phyloP scores from a whole-genome alignment of 23 tunicate species.

The Ciona savignyi region DNA sequence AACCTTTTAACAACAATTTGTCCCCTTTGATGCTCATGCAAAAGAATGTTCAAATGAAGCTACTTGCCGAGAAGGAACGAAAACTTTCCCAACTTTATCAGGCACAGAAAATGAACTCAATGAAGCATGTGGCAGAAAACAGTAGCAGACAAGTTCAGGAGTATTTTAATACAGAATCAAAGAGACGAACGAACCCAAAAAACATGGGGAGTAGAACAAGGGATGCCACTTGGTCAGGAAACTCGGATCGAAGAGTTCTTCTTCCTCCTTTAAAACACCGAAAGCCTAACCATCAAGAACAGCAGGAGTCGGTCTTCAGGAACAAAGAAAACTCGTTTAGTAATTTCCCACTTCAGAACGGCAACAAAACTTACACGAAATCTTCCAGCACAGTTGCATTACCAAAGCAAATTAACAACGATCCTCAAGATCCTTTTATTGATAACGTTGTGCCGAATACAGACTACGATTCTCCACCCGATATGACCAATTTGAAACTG shows the following conservation, averaged over 20 bases:
- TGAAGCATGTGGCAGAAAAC: conserved; percentile 37
- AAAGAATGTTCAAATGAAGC: conserved; percentile 32
- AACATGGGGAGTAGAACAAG: background rate
- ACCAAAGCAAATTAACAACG: background rate
- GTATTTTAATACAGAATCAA: conserved; percentile 18
- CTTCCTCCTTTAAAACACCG: conserved; percentile 2
- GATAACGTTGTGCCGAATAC: background rate
- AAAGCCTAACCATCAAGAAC: background rate
- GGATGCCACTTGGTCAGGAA: conserved; percentile 11
- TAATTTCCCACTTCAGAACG: background rate
- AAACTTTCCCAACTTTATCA: conserved; percentile 34
- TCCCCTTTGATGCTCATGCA: conserved; percentile 56
- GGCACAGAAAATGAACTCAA: conserved; percentile 33
- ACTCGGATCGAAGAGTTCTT: conserved; percentile 13
- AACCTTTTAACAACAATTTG: background rate
- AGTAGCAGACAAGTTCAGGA: conserved; percentile 41
- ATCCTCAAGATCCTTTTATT: background rate
- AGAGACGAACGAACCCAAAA: background rate
- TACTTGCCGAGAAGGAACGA: conserved; percentile 39
- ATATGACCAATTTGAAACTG: conserved; percentile 2
- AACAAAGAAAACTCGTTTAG: background rate
- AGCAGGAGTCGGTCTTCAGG: background rate
- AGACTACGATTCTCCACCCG: background rate
- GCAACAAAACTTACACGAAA: background rate
- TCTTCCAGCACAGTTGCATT: background rate